phyloP scores from a whole-genome alignment of 2,797 vertebrate genomes.

The Glossophaga mutica region DNA sequence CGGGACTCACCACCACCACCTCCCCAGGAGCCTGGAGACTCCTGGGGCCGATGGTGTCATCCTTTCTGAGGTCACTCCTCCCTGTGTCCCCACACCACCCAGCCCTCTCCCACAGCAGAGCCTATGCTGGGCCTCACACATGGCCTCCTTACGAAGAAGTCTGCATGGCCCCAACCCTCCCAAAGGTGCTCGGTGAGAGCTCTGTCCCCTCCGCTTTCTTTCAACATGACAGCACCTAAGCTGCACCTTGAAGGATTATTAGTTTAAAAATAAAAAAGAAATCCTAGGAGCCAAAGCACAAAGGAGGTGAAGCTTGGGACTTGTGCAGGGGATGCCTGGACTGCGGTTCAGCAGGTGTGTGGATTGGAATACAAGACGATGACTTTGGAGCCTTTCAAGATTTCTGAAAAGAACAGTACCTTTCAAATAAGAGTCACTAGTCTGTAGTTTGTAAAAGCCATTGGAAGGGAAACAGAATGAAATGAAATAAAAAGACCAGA shows the following conservation, averaged over 20 bases:
- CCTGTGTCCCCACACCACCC: background rate
- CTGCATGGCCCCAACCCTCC: background rate
- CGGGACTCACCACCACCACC: background rate
- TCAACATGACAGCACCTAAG: background rate
- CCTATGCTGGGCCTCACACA: too few relatives aligned
- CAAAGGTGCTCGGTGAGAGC: background rate
- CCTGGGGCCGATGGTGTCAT: accelerated
- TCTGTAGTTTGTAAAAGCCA: background rate
- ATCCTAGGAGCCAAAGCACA: background rate
- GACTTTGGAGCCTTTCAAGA: background rate
- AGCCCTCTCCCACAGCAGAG: background rate
- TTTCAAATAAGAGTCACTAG: background rate
- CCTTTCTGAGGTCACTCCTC: background rate
- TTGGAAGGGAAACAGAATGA: background rate
- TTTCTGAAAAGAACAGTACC: background rate
- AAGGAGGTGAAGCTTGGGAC: background rate
- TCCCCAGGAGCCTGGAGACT: background rate
- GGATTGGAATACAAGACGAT: background rate
- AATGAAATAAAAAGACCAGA: background rate
- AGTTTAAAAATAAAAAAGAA: background rate
- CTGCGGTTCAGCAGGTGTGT: accelerated
- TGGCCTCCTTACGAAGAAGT: background rate
- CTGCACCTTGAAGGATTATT: background rate
- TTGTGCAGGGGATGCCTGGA: accelerated
- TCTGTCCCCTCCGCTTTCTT: background rate